Base-by-base conservation (phyloP, 2,888 invertebrate genomes). In the Toxonevra muliebris region DNA sequence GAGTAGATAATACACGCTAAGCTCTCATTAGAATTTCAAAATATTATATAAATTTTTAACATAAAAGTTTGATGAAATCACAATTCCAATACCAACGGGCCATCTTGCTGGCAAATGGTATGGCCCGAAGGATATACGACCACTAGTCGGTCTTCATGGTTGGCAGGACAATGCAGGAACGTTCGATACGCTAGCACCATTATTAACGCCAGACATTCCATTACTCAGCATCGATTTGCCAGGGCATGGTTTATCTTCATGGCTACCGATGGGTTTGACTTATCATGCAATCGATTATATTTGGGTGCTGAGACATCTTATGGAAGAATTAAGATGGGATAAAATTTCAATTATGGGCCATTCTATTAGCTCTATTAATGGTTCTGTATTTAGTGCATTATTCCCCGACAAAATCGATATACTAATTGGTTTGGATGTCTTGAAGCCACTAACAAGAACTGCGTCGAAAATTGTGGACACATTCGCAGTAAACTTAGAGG, bases 101-200 rank as follows among this genome's bases (percentile, higher is more conserved):
- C 92, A 20, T 30, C 30, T 30, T 30, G 86, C 91, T 1, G 92
- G 89, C 2, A 92, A 91, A 81, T 87, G 90, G 85, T 93, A 92
- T 90, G 92, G 92, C 12, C 87, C 87, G 4, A 87, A 87, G 71
- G 85, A 89, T 70, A 86, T 87, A 17, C 87, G 90, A 61, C 92
- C 92, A 0, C 87, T 93, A 68, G 80, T 93, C 42, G 90, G 90
- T 1, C 77, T 93, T n/a, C 93, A 93, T 78, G 93, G 93, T 0
- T 74, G 74, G 74, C 74, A 73, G 54, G 75, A 75, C 50, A 74
- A 74, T 66, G 90, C 91, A 15, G 90, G 90, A 19, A 88, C 90
- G 0, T 94, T 92, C 86, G 92, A 93, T 80, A 87, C 88, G 0
- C 79, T 93, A n/a, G 88, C 89, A 8, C 91, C 91, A 0, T 79